Conservation (phyloP, 2,888 invertebrate genomes). For the Lysandra coridon region DNA sequence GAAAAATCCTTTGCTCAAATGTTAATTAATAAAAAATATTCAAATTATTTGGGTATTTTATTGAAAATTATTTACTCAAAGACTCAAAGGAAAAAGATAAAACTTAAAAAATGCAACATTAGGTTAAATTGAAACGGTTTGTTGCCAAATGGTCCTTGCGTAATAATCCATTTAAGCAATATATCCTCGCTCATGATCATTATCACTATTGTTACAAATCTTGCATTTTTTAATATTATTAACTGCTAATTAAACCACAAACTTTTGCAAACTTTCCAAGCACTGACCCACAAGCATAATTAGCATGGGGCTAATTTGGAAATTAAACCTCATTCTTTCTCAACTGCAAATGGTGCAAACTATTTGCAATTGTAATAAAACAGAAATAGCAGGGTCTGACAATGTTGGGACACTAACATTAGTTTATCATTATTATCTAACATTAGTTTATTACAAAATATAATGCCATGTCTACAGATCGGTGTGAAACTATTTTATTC, state of each 20-base stretch:
- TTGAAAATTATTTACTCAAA: too few relatives aligned
- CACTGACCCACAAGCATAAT: not conserved
- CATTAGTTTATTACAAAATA: constrained; percentile 8
- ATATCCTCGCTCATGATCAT: too few relatives aligned
- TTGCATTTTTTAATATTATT: not conserved
- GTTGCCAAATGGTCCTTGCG: too few relatives aligned
- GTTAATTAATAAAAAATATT: too few relatives aligned
- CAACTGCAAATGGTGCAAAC: not conserved
- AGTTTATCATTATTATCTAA: not conserved
- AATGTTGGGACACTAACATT: not conserved
- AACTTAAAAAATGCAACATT: too few relatives aligned
- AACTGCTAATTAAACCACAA: not conserved
- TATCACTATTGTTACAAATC: not conserved
- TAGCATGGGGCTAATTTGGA: constrained; percentile 26
- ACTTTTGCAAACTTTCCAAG: constrained; percentile 34
- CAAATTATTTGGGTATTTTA: too few relatives aligned
- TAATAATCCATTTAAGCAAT: too few relatives aligned
- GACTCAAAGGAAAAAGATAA: too few relatives aligned
- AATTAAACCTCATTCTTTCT: not conserved
- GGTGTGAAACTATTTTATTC: not conserved
- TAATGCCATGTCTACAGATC: not conserved
- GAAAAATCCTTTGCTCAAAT: too few relatives aligned
- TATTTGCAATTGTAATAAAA: constrained; percentile 11
- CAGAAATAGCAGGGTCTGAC: not conserved
- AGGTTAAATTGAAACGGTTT: too few relatives aligned